Conservation (phyloP, 2,797 vertebrate species). For the Brotula barbata region DNA sequence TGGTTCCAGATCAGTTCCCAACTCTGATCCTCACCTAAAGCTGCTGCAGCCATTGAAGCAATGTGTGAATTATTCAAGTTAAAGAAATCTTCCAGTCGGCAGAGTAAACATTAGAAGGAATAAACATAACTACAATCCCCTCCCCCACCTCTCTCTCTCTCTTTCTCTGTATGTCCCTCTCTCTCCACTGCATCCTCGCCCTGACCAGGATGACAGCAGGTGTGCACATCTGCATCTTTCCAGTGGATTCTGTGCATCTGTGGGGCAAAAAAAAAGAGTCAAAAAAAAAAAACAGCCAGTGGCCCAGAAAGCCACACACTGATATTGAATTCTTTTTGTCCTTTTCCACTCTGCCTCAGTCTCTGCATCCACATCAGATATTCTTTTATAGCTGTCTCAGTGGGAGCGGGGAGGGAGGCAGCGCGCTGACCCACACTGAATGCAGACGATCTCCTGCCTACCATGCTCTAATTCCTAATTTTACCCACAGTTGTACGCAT, state of each 20-base stretch:
- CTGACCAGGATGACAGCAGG: slow-evolving; percentile 7
- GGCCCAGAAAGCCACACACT: slow-evolving; percentile 59
- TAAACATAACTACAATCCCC: not conserved
- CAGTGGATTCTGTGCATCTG: slow-evolving; percentile 41
- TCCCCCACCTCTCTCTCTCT: not conserved
- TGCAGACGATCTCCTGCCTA: slow-evolving; percentile 49
- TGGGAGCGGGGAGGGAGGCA: slow-evolving; percentile 57
- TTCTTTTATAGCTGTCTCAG: slow-evolving; percentile 73
- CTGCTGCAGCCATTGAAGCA: slow-evolving; percentile 25
- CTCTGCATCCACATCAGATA: slow-evolving; percentile 70
- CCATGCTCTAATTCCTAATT: slow-evolving; percentile 65
- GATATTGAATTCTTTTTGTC: slow-evolving; percentile 78
- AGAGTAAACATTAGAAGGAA: slow-evolving; percentile 18
- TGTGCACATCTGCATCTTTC: slow-evolving; percentile 46
- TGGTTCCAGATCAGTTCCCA: slow-evolving; percentile 2
- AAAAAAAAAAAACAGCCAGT: slow-evolving; percentile 59
- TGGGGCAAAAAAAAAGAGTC: no score
- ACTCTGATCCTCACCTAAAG: slow-evolving; percentile 11
- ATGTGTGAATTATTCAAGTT: slow-evolving; percentile 35
- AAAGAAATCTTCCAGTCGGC: slow-evolving; percentile 2
- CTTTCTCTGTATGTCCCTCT: slow-evolving; percentile 6
- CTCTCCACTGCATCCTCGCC: not conserved
- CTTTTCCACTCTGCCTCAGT: slow-evolving; percentile 56
- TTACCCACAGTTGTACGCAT: slow-evolving; percentile 47
- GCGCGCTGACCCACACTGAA: slow-evolving; percentile 62